These are phyloP conservation scores for Silurus glanis DNA, from an alignment of 2,113 vertebrate species.

Conservation along the genomic window DNA sequence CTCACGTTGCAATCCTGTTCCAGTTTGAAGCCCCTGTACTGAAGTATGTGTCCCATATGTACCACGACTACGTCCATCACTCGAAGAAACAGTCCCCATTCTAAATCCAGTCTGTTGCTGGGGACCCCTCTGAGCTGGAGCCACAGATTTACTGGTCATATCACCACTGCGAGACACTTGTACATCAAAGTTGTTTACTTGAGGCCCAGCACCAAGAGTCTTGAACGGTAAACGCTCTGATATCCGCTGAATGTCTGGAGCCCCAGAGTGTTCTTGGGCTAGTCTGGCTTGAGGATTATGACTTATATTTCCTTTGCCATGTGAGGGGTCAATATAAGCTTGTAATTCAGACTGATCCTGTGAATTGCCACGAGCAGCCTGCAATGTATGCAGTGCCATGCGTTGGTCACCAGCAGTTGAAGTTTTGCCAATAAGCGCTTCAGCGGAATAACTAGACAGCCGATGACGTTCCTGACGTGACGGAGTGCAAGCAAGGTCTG, in stretches of 20 bases:
- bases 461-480: conserved; percentile 93
- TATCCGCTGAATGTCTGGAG: conserved; percentile 81
- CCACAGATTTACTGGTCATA: conserved; percentile 77
- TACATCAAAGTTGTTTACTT: conserved; percentile 80
- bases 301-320: conserved; percentile 80
- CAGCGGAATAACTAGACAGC: conserved; percentile 95
- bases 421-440: conserved; percentile 92
- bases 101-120: conserved; percentile 86
- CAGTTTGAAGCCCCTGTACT: conserved; percentile 82
- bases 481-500: conserved; percentile 85
- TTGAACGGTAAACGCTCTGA: conserved; percentile 92
- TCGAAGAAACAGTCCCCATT: conserved; percentile 74
- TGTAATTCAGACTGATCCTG: conserved; percentile 91
- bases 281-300: conserved; percentile 87
- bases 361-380: conserved; percentile 73
- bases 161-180: conserved; percentile 89
- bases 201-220: conserved; percentile 73
- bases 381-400: conserved; percentile 82
- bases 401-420: conserved; percentile 84
- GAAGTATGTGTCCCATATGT: conserved; percentile 75
- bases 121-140: conserved; percentile 78
- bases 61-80: conserved; percentile 84
- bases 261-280: conserved; percentile 76
- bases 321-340: conserved; percentile 85
- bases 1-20: conserved; percentile 78